Base-by-base conservation (phyloP, 1,140 invertebrate genomes). In the Odontomachus brunneus region DNA sequence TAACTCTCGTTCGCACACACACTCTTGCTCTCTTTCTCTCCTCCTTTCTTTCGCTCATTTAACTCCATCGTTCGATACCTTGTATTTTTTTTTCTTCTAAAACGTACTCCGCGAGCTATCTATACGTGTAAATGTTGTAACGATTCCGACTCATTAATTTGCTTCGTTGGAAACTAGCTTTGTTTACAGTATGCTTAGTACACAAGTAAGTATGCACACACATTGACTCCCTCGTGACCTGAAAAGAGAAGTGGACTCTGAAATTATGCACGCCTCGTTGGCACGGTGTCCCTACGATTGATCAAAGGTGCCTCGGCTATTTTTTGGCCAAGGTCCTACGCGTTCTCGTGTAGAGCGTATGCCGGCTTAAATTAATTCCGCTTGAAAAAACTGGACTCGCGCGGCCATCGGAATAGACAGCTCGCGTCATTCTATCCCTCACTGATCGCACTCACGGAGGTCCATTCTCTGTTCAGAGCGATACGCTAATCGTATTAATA, bases 261-360 rank as follows among this genome's bases (percentile, higher is more conserved):
- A 80, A 59, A 80, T 59, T 69, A 71, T 65, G 38, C 26, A 80
- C 49, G 38, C 29, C 88, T 88, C 87, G 80, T 88, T 90, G 84
- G 86, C 84, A 88, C 87, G 73, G 84, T 72, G 44, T 85, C 78
- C 85, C 60, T 29, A 33, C 12, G 53, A 59, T 78, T 55, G 26
- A 44, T 14, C 29, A 38, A 78, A 69, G 57, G 26, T 14, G 22
- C 71, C 59, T 38, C 29, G n/a, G 38, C 9, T 44, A 11, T 44
- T 59, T 44, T 69, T 71, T 80, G 75, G 51, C 75, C 75, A 15
- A 48, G 29, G 29, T 67, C 12, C 29, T 17, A 66, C 15, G 29
- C 29, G 60, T 75, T 1, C 38, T 11, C 38, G 38, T 11, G 9
- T 33, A 33, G 29, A 3, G 29, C 29, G 38, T 7, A 11, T 1